Evolutionary conservation across 2,888 invertebrate genomes (phyloP), one percentile per base, ranked within the genome.

Genomic region (Pseudococcus jackbeardsleyi): DNA sequence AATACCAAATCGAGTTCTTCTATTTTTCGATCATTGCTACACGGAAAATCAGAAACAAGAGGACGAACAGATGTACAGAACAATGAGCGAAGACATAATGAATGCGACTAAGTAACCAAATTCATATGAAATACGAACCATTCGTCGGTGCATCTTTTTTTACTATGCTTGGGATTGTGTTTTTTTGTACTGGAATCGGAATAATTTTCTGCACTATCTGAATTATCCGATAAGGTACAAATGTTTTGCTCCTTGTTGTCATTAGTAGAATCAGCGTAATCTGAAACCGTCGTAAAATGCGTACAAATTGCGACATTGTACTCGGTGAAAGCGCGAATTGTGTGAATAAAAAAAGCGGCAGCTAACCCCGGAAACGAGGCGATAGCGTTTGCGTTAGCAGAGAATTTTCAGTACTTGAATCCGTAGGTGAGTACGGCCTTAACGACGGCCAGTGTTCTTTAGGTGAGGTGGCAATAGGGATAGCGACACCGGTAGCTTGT

Each of bases 361-460:
- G 42, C 42, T 42, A 42, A 42, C 42, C 42, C 42, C 42, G 42
- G 9, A 42, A 42, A 42, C 42, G 42, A 42, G 48, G 15, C 12
- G 12, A 50, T 4, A 50, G 48, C 48, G 48, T 42, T 42, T 8
- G 48, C 12, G 48, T 50, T n/a, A 59, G 12, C 42, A 42, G 42
- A 42, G 42, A 42, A 86, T 11, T 46, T 59, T 59, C 64, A 22
- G 19, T 59, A 88, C 88, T 82, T 39, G 88, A 88, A 88, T 88
- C 59, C 39, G 79, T 59, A 9, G 88, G 88, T n/a, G 88, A 88
- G 39, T 88, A 88, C 19, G 82, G 22, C 39, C 82, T 22, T 22
- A 88, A 59, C 54, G 59, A 33, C 11, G 88, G 88, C 88, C 88
- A 88, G 33, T 82, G 54, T 59, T 88, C 88, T 42, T 88, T 88